Conservation (phyloP, 2,888 invertebrate species). For the Tipula vernalis region DNA sequence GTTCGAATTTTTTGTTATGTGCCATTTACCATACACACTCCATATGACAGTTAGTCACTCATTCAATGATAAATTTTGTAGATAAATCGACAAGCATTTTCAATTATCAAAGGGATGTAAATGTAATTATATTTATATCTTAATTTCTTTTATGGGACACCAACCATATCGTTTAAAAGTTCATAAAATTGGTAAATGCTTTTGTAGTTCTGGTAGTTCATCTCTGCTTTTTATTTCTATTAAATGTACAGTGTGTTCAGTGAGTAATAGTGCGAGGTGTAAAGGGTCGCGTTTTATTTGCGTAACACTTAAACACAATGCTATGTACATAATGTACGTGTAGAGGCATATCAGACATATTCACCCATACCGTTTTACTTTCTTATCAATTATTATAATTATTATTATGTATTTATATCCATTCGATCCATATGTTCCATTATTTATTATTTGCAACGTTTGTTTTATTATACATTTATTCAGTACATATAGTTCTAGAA, state of each 20-base stretch:
- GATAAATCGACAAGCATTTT: not conserved
- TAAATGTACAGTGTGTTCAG: not conserved
- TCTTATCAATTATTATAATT: not conserved
- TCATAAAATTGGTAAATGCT: not conserved
- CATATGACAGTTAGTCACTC: not conserved
- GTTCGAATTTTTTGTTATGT: not conserved
- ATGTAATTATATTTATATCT: not conserved
- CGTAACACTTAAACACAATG: not conserved
- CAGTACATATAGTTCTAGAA: not conserved
- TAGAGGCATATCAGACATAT: not conserved
- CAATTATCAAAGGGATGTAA: not conserved
- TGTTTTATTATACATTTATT: not conserved
- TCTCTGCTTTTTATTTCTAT: not conserved
- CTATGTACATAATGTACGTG: not conserved
- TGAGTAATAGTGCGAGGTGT: not conserved
- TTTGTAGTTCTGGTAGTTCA: not conserved
- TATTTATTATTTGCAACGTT: not conserved
- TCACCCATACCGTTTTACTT: not conserved
- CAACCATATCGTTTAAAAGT: not conserved
- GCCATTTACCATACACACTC: not conserved
- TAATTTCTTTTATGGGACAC: not conserved
- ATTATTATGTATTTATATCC: not conserved
- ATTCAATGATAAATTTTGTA: not conserved
- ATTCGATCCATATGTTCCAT: not conserved
- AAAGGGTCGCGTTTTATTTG: not conserved